A percentile compares a stretch with the other conserved stretches of the same genome.
Evolutionary conservation across 2,888 invertebrate genomes (phyloP).

Genomic region (Eristalis arbustorum): DNA sequence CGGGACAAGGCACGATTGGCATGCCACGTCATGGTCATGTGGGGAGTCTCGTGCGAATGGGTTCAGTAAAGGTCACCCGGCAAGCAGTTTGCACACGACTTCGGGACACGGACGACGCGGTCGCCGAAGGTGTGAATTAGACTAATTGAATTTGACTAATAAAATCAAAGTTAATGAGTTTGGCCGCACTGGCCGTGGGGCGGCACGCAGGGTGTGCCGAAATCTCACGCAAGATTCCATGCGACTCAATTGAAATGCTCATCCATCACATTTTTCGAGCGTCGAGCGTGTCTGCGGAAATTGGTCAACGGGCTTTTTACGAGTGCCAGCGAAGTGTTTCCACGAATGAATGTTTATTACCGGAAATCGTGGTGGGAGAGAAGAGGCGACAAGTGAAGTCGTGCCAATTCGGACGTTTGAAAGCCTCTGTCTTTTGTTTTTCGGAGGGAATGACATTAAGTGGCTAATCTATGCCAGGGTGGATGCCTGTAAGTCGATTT

Average conservation of each 20-base stretch:
- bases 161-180: neutral
- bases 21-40: neutral
- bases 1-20: neutral
- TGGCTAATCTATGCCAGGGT: neutral
- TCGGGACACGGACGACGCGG: neutral
- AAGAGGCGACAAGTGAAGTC: neutral
- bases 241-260: neutral
- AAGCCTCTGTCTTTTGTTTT: neutral
- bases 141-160: conserved; percentile 24
- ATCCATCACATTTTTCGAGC: neutral
- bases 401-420: neutral
- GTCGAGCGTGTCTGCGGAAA: neutral
- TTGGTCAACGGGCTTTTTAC: neutral
- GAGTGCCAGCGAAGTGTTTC: neutral
- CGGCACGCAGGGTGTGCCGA: neutral
- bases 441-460: neutral
- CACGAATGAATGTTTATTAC: neutral
- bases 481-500: neutral
- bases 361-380: neutral
- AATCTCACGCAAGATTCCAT: too few relatives aligned
- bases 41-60: neutral
- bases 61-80: conserved; percentile 17
- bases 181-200: neutral
- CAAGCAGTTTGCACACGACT: conserved; percentile 2
- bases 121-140: conserved; percentile 5